Evolutionary conservation across 1,140 invertebrate genomes (phyloP), one percentile per base, ranked within the genome.

Genomic region (Ganaspis sp.): DNA sequence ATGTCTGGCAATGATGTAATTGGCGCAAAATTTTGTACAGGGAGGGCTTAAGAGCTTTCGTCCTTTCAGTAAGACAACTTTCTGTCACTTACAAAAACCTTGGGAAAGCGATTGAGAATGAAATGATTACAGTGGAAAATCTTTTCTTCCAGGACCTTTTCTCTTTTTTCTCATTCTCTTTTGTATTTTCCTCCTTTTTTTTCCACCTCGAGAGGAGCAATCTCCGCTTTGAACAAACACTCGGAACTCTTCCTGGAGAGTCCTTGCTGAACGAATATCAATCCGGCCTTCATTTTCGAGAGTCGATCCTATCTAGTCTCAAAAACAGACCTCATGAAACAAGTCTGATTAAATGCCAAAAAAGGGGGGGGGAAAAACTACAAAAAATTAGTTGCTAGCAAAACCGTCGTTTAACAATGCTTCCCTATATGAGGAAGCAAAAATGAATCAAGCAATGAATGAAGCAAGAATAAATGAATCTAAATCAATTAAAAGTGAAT

Each of bases 191-290:
- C 21, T 64, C 72, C 70, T 26, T 21, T 19, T 58, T 40, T n/a
- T 70, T 73, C 70, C 21, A 29, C 45, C 71, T 21, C 77, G 70
- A 80, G 79, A 84, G 74, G 73, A 79, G 79, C 81, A 85, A 85
- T 83, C 83, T 82, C 83, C 79, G 81, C 37, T 54, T 80, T 74
- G 79, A 81, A 83, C 83, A 84, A 85, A 85, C 79, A 82, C 79
- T 84, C 74, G 45, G 71, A 82, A 81, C 79, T 79, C 78, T 82
- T 77, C 64, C 76, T 58, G 73, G 74, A 74, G 69, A 81, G 78
- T 78, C 53, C 70, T 76, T 40, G 69, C 76, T 70, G 72, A 81
- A 64, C 58, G 58, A 64, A 64, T 64, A 64, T 64, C 58, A 64
- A 64, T 64, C 58, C 72, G 53, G 37, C n/a, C 34, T 75, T 70